Evolutionary conservation across 2,888 invertebrate genomes (phyloP), one percentile per base, ranked within the genome.

Genomic region (Idaea biselata): DNA sequence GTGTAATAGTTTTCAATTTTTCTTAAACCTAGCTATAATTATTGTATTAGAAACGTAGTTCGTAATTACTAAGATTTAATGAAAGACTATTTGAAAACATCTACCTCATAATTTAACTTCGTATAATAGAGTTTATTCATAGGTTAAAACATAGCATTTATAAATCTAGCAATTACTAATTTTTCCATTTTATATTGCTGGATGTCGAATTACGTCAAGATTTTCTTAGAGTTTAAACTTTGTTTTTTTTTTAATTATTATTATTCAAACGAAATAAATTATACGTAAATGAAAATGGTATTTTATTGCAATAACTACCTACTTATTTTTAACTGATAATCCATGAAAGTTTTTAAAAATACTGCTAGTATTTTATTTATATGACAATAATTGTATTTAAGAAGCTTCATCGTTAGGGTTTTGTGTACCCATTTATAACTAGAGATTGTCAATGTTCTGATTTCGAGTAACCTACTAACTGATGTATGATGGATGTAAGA

Each of bases 41-140:
- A 44, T 44, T 44, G 44, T 44, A 44, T 74, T 81, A 83, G 77
- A 76, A 75, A 73, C 79, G 73, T 84, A 84, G 64, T 33, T 67
- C 33, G 73, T 80, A 87, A 84, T 80, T 81, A 81, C 76, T 89
- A 88, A 86, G 86, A 77, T 81, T 86, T 82, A 84, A 87, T 73
- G 80, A 87, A 87, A 88, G 90, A 91, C 91, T 91, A 87, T 86
- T 86, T 86, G 89, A 79, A 92, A 91, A 86, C 90, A 89, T 89
- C 91, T 92, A 92, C 91, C 91, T 92, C 91, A 90, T 90, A 89
- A 86, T 87, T 88, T 90, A 88, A 89, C 83, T 81, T 84, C 85
- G 83, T 87, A 86, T 78, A 84, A 84, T 86, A 87, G 82, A 89
- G 84, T 91, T 83, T 89, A 90, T 88, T 80, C 67, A 75, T 89